phyloP scores from a whole-genome alignment of 2,888 invertebrate species.

The Escarpia spicata region DNA sequence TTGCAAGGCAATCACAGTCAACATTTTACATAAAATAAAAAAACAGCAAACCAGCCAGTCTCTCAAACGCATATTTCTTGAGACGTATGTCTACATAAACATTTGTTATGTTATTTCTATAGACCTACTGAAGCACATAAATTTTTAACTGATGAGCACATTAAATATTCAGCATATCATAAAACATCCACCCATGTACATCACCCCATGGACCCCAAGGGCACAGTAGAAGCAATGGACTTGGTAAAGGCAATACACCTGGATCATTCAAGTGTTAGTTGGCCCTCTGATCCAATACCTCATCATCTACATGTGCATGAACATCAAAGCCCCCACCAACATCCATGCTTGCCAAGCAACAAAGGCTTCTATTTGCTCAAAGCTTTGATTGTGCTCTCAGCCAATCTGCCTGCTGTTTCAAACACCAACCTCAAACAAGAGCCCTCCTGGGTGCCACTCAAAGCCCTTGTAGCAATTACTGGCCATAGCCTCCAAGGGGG shows the following conservation, averaged over 20 bases:
- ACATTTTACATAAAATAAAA: neutral
- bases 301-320: constrained; percentile 1
- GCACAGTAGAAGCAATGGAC: neutral
- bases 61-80: neutral
- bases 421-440: constrained; percentile 12
- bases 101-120: neutral
- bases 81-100: neutral
- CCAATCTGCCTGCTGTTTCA: constrained; percentile 16
- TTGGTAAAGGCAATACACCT: neutral
- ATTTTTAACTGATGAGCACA: neutral
- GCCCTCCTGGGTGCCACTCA: constrained; percentile 5
- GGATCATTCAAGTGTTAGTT: neutral
- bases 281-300: neutral
- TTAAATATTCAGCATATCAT: constrained; percentile 12
- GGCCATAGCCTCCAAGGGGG: neutral
- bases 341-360: neutral
- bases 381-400: constrained; percentile 16
- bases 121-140: neutral
- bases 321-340: neutral
- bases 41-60: neutral
- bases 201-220: neutral
- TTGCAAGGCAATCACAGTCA: neutral
- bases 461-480: constrained; percentile 12
- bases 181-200: neutral
- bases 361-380: constrained; percentile 16